Base-by-base conservation (phyloP, 2,113 vertebrate genomes). In the Clupea harengus region DNA sequence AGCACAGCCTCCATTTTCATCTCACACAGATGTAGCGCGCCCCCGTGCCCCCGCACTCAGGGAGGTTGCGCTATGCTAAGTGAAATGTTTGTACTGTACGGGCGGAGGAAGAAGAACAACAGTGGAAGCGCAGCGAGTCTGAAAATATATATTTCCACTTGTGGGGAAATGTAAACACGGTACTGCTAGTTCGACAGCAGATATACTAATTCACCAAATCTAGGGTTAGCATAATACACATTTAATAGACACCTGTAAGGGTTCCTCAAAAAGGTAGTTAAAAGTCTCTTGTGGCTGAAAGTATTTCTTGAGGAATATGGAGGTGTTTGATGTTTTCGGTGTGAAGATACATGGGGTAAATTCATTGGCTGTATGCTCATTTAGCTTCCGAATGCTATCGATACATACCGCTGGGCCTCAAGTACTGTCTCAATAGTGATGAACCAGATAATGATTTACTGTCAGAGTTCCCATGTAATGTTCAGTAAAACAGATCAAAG, bases 1-100 rank as follows among this genome's bases (percentile, higher is more conserved):
- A 32, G 15, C 25, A 49, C 82, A 82, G 57, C 84, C 64, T 47
- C 84, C 81, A 57, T 49, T 87, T 85, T 89, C 86, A 83, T 82
- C 78, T 81, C 28, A 25, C 67, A 32, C 28, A 32, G 39, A 11
- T 32, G 4, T 10, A 75, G n/a, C 45, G 81, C 85, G 54, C 32
- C 81, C 81, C 84, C 89, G 84, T 72, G 72, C 81, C 82, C 84
- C 54, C 81, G 52, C 5, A 2, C 32, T 75, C n/a, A 32, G 1
- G 5, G 64, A 72, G 64, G 64, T 1, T 75, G 67, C 67, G 15
- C 25, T 17, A 75, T 15, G 67, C 39, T 75, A 75, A 75, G 67
- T 15, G 67, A 75, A 75, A 75, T 75, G 4, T 75, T 75, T 75
- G 67, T 32, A 11, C 32, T 75, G 28, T 4, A 39, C 28, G 18